Evolutionary conservation across 2,888 invertebrate species (phyloP).

Genomic region (Tipula lateralis): DNA sequence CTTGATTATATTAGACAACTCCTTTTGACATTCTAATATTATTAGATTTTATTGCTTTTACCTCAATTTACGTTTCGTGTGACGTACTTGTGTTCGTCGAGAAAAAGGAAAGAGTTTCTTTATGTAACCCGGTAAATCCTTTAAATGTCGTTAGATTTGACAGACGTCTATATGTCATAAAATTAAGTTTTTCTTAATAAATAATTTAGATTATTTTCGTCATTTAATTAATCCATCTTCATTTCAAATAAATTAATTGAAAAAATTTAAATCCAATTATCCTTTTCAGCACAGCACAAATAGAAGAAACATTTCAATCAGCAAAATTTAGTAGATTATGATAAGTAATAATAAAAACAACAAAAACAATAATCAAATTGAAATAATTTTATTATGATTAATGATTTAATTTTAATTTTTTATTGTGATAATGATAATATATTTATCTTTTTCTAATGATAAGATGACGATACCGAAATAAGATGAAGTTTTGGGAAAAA

Average conservation of each 20-base stretch:
- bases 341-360: background rate
- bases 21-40: background rate
- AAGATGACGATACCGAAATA: background rate
- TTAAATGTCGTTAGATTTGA: background rate
- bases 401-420: background rate
- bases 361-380: background rate
- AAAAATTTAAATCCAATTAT: slow-evolving; percentile 3
- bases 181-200: background rate
- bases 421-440: background rate
- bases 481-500: background rate
- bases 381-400: slow-evolving; percentile 24
- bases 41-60: no score
- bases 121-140: background rate
- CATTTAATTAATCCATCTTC: slow-evolving; percentile 2
- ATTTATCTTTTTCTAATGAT: background rate
- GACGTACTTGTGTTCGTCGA: no score
- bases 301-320: background rate
- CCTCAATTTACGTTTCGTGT: no score
- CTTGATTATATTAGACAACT: background rate
- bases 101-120: no score
- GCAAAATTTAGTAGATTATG: background rate
- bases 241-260: slow-evolving; percentile 12
- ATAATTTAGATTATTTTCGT: background rate
- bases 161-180: background rate
- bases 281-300: background rate